Percentiles rank a stretch among this genome's conserved stretches.
phyloP scores from a whole-genome alignment of 2,888 invertebrate species.

The Amphipyra berbera region DNA sequence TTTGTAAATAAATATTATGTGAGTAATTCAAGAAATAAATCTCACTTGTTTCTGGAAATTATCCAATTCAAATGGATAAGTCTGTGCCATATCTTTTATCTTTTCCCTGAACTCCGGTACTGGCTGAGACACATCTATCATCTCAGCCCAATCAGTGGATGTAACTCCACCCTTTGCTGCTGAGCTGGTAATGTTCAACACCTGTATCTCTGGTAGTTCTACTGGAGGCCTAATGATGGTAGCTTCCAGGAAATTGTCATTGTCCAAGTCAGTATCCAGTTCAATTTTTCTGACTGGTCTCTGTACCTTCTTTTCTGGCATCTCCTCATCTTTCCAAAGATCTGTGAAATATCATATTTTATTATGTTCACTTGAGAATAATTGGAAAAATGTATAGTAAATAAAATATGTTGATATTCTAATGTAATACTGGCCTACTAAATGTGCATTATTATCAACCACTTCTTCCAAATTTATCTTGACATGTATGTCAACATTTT shows the following conservation, averaged over 20 bases:
- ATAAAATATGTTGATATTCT: no score
- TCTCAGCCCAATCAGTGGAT: conserved; percentile 96
- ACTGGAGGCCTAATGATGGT: conserved; percentile 78
- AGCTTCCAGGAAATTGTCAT: conserved; percentile 81
- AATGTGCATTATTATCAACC: conserved; percentile 90
- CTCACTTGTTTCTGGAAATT: conserved; percentile 97
- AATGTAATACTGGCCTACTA: conserved; percentile 80
- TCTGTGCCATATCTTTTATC: conserved; percentile 95
- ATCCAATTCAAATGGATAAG: conserved; percentile 97
- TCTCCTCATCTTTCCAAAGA: conserved; percentile 85
- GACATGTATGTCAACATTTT: conserved; percentile 72
- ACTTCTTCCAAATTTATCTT: conserved; percentile 91
- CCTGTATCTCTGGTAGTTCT: conserved; percentile 88
- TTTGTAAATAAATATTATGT: no score
- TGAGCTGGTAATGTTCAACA: conserved; percentile 92
- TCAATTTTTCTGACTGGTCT: conserved; percentile 63
- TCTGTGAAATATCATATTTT: conserved; percentile 57
- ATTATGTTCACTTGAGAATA: no score
- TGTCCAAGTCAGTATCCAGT: conserved; percentile 65
- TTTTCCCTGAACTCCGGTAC: conserved; percentile 94
- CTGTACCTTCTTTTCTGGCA: conserved; percentile 61
- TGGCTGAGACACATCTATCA: conserved; percentile 95
- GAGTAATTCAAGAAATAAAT: neutral
- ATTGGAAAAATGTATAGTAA: no score
- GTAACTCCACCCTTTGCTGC: conserved; percentile 79